Evolutionary conservation across 1,140 invertebrate species (phyloP).

Genomic region (Hyles euphorbiae): DNA sequence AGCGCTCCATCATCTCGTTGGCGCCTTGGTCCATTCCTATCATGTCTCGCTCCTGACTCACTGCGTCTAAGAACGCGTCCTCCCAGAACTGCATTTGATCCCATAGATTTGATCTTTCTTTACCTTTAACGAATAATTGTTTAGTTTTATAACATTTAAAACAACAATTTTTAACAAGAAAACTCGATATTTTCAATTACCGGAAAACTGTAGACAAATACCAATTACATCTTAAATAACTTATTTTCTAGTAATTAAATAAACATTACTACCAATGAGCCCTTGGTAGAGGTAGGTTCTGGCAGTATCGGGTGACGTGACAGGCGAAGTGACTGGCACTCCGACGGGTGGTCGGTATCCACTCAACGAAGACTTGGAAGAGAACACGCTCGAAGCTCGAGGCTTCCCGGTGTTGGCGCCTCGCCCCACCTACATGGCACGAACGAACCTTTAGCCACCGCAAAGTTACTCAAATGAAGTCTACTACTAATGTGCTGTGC

Average conservation of each 20-base stretch:
- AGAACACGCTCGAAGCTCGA: constrained; percentile 92
- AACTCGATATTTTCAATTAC: too few species aligned
- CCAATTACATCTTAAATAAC: too few species aligned
- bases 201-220: too few species aligned
- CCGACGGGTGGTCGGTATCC: constrained; percentile 93
- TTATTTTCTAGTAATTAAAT: too few species aligned
- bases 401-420: constrained; percentile 76
- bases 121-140: constrained; percentile 41
- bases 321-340: constrained; percentile 88
- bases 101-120: constrained; percentile 91
- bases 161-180: too few species aligned
- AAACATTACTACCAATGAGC: constrained; percentile 69
- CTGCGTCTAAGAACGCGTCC: constrained; percentile 98
- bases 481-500: too few species aligned
- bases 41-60: constrained; percentile 98
- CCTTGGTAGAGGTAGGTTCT: constrained; percentile 96
- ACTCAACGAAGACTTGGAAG: constrained; percentile 92
- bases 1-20: constrained; percentile 99
- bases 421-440: constrained; percentile 9
- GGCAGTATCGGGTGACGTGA: constrained; percentile 89
- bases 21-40: constrained; percentile 99
- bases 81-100: constrained; percentile 99
- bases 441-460: too few species aligned
- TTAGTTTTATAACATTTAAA: too few species aligned
- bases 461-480: too few species aligned